Evolutionary conservation across 2,888 invertebrate genomes (phyloP).

Genomic region (Noctua pronuba): DNA sequence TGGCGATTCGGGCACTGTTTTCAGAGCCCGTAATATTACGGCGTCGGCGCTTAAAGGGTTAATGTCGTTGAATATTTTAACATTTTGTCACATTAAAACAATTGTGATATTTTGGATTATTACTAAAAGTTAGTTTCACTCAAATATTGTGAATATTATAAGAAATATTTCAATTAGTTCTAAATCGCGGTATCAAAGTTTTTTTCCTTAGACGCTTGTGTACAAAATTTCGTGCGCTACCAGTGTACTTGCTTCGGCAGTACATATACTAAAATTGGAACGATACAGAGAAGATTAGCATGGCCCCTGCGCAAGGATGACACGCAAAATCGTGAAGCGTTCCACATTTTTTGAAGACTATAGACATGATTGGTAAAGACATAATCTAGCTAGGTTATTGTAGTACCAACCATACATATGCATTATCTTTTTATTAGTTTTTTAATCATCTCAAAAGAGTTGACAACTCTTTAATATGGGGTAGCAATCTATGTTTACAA

Average conservation of each 20-base stretch:
- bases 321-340: slow-evolving; percentile 85
- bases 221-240: accelerated
- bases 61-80: background rate
- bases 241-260: slow-evolving; percentile 82
- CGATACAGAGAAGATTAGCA: slow-evolving; percentile 85
- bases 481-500: too few relatives aligned
- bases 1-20: too few relatives aligned
- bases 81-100: accelerated
- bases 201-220: slow-evolving; percentile 46
- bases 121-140: background rate
- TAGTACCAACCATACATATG: background rate
- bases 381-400: background rate
- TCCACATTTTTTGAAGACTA: slow-evolving; percentile 73
- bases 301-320: slow-evolving; percentile 86
- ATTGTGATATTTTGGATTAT: accelerated
- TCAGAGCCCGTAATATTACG: too few relatives aligned
- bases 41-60: too few relatives aligned
- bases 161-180: slow-evolving; percentile 1
- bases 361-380: background rate
- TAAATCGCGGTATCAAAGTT: slow-evolving; percentile 60
- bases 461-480: too few relatives aligned
- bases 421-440: background rate
- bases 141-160: accelerated
- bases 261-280: slow-evolving; percentile 85
- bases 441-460: too few relatives aligned